Evolutionary conservation across 2,797 vertebrate genomes (phyloP), one percentile per base, ranked within the genome.

Genomic region (Monodelphis domestica): DNA sequence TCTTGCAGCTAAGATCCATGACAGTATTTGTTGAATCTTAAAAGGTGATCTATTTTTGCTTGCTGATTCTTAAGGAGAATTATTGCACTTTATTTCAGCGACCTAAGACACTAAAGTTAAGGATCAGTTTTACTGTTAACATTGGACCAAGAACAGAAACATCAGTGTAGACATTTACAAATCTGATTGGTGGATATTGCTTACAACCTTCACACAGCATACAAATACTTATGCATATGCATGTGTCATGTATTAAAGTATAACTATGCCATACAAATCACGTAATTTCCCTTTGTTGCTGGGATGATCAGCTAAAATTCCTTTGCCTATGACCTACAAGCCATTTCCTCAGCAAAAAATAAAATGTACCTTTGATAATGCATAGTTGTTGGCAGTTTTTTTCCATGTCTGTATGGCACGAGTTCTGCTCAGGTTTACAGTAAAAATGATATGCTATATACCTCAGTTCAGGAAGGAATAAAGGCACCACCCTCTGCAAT

Each of bases 381-480:
- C 45, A 51, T 1, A 0, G 11, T 56, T 89, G 24, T 89, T 90
- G 52, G 21, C 84, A 17, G 50, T n/a, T 88, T 84, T 84, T 78
- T 84, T 12, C 89, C 53, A 52, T 33, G 90, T 15, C 3, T 33
- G 0, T 5, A 55, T 91, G 10, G 17, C 33, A 51, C 55, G 63
- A 24, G 45, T 94, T 51, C 33, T 87, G 38, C 38, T 95, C 28
- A 26, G 50, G 17, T 95, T 90, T 90, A 52, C 90, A 70, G 28
- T 51, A 93, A 15, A 38, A 94, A n/a, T 87, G 89, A 90, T 54
- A 21, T 29, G 12, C 0, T 4, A n/a, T n/a, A 70, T 92, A 90
- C 17, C 63, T 96, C 30, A 33, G 87, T 96, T 93, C 38, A 89
- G 78, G 54, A 92, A 53, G 91, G 26, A 45, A 55, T 87, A 57